phyloP scores from a whole-genome alignment of 2,888 invertebrate species.

The Sepiola atlantica region DNA sequence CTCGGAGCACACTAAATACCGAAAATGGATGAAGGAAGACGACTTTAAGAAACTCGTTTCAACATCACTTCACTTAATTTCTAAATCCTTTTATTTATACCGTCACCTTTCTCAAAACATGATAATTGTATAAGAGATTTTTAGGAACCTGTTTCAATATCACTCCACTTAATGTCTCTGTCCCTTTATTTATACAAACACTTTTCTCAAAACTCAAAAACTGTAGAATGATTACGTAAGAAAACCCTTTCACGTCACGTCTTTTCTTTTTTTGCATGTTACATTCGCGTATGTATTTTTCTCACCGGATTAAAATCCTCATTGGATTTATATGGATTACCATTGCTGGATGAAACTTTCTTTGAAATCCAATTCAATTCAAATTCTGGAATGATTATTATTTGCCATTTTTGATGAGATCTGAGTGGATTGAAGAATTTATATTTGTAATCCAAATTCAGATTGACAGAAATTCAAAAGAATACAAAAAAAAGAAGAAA shows the following conservation, averaged over 20 bases:
- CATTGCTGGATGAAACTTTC: neutral
- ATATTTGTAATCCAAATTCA: neutral
- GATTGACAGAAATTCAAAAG: neutral
- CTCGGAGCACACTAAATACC: too few relatives aligned
- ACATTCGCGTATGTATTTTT: too few relatives aligned
- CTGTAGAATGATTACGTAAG: neutral
- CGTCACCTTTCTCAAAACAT: neutral
- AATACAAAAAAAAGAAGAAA: neutral
- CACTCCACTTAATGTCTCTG: too few relatives aligned
- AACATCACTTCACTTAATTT: too few relatives aligned
- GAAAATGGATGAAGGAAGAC: too few relatives aligned
- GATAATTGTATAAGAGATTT: too few relatives aligned
- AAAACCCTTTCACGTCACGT: neutral
- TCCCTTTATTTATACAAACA: neutral
- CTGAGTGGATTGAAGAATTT: neutral
- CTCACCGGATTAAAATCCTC: neutral
- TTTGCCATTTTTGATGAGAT: neutral
- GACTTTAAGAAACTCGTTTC: too few relatives aligned
- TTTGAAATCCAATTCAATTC: neutral
- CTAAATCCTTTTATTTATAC: neutral
- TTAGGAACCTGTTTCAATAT: too few relatives aligned
- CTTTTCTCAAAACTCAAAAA: neutral
- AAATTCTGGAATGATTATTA: neutral
- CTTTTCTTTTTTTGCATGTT: neutral
- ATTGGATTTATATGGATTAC: neutral